Percentiles rank a stretch among this genome's conserved stretches.
Evolutionary conservation across 2,113 vertebrate species (phyloP).

Genomic region (Xiphophorus hellerii): DNA sequence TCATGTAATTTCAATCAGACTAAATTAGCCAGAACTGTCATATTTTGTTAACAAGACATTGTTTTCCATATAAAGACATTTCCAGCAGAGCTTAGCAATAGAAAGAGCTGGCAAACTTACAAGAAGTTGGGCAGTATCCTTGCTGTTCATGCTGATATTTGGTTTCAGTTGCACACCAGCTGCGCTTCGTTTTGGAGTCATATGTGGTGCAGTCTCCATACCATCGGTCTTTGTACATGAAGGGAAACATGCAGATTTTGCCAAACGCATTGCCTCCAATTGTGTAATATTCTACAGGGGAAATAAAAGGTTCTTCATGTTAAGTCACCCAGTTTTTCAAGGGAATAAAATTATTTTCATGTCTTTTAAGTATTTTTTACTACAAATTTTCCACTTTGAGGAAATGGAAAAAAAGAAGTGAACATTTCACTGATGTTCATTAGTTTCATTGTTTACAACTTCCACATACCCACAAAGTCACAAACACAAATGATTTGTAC

Average conservation of each 20-base stretch:
- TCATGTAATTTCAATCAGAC: neutral
- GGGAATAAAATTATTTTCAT: neutral
- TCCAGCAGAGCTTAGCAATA: neutral
- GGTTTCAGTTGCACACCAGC: conserved; percentile 87
- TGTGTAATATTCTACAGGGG: conserved; percentile 83
- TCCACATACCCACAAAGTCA: neutral
- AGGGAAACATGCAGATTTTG: conserved; percentile 90
- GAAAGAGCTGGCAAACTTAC: conserved; percentile 77
- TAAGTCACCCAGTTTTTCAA: neutral
- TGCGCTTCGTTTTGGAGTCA: conserved; percentile 77
- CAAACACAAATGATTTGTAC: conserved; percentile 68
- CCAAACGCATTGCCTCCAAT: conserved; percentile 88
- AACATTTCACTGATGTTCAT: too few relatives aligned
- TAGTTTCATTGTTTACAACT: neutral
- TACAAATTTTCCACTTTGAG: neutral
- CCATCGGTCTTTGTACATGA: conserved; percentile 86
- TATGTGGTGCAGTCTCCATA: conserved; percentile 85
- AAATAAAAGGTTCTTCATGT: neutral
- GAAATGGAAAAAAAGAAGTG: too few relatives aligned
- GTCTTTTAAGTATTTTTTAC: neutral
- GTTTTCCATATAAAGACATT: neutral
- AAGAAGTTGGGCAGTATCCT: conserved; percentile 87
- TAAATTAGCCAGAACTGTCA: neutral
- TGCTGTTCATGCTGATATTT: conserved; percentile 81
- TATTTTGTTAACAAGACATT: neutral